These are phyloP conservation scores for Falco concolor DNA, from an alignment of 2,797 vertebrate species.

Conservation along the genomic window DNA sequence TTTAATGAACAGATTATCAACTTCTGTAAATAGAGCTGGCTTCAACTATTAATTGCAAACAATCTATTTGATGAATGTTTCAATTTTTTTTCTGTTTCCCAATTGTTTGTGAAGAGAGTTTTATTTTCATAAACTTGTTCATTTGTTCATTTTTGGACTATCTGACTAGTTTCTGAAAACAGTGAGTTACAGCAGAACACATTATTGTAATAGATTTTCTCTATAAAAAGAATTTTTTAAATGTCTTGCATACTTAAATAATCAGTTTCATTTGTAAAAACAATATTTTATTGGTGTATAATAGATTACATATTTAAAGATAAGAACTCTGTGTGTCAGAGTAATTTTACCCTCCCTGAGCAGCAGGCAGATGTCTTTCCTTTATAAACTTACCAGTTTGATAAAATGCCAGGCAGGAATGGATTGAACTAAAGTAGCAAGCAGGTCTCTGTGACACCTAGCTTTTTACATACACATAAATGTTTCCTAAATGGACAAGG, in stretches of 20 bases:
- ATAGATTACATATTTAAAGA: not conserved
- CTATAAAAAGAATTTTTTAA: not conserved
- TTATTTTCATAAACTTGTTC: not conserved
- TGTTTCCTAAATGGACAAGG: not conserved
- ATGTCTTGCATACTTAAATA: not conserved
- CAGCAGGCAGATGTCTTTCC: not conserved
- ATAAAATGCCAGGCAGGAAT: not conserved
- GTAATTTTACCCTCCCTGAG: not conserved
- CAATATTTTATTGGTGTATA: not conserved
- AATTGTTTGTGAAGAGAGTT: not conserved
- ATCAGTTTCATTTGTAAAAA: not conserved
- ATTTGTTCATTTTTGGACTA: not conserved
- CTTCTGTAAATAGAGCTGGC: not conserved
- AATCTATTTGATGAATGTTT: not conserved
- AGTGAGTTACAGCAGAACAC: not conserved
- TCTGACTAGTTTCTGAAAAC: slow-evolving; percentile 9
- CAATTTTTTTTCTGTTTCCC: not conserved
- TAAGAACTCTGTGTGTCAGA: not conserved
- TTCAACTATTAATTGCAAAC: not conserved
- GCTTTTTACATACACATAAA: not conserved
- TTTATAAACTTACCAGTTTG: not conserved
- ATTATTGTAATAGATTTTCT: not conserved
- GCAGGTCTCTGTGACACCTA: not conserved
- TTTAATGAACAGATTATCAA: not conserved
- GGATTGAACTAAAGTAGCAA: not conserved